Percentiles rank a stretch among this genome's conserved stretches.
These are phyloP conservation scores for Brachyptera risi DNA, from an alignment of 2,888 invertebrate species.

Conservation along the genomic window DNA sequence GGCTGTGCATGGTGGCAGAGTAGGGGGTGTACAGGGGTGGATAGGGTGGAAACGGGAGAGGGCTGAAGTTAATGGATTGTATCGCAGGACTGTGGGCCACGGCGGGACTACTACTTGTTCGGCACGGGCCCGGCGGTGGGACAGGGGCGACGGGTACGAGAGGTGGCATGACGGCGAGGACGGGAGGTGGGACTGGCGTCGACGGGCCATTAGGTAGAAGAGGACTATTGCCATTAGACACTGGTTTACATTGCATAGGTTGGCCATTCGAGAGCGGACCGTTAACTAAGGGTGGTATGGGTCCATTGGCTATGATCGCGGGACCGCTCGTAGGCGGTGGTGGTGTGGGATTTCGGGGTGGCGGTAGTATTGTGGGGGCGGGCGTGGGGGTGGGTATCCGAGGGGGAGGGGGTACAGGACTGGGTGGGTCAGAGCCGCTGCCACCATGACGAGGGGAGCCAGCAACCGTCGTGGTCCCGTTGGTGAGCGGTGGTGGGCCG, in stretches of 20 bases:
- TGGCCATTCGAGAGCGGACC: constrained; percentile 48
- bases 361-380: constrained; percentile 57
- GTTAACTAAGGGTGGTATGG: constrained; percentile 38
- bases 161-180: constrained; percentile 21
- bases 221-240: constrained; percentile 37
- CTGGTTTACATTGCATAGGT: constrained; percentile 48
- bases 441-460: constrained; percentile 58
- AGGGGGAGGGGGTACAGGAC: constrained; percentile 49
- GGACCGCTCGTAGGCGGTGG: constrained; percentile 40
- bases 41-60: constrained; percentile 47
- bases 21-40: constrained; percentile 77
- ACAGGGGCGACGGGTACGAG: constrained; percentile 24
- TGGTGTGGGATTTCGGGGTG: constrained; percentile 56
- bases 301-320: constrained; percentile 19
- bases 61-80: constrained; percentile 31
- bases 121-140: constrained; percentile 26
- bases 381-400: constrained; percentile 57
- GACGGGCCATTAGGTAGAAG: constrained; percentile 18
- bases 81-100: constrained; percentile 32
- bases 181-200: constrained; percentile 37
- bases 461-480: constrained; percentile 41
- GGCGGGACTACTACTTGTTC: constrained; percentile 35
- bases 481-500: constrained; percentile 30
- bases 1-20: constrained; percentile 62
- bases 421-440: constrained; percentile 47